Base-by-base conservation (phyloP, 1,140 invertebrate species). In the Apis cerana region DNA sequence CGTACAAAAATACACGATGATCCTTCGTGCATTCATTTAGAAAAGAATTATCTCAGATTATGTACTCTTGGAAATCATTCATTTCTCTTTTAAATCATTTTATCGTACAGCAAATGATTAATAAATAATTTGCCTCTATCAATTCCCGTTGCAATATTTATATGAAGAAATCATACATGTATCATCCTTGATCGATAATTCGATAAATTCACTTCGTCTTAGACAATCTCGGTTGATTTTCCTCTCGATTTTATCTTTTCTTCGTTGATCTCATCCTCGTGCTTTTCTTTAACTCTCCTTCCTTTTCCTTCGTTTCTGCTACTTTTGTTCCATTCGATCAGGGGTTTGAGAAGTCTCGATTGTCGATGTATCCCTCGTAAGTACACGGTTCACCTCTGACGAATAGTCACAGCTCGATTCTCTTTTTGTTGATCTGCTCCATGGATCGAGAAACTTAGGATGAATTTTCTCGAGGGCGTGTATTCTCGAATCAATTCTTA, bases 281-380 rank as follows among this genome's bases (percentile, higher is more conserved):
- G n/a, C 10, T 56, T 59, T 75, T 58, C n/a, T 23, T 13, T 52
- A 17, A 13, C n/a, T 23, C 69, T 23, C 33, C 21, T 17, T 27
- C 54, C 33, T 79, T 77, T 61, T n/a, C 15, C 27, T 54, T 69
- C 23, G 56, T n/a, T 75, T 80, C 58, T 70, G 27, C n/a, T 75
- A 82, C 75, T 70, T 70, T 77, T 68, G 75, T 82, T 77, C 58
- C 58, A 48, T 81, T 75, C 52, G 54, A 62, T 75, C 72, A n/a
- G n/a, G 79, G 48, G 33, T 27, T 33, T 43, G 43, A 54, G 52
- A 54, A 64, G 15, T 56, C 43, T 82, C 54, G 7, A 13, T 21
- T 64, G 62, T 61, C 59, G 65, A 82, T 82, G 68, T 56, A 68
- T 77, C 79, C 56, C 48, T 33, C 48, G 58, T 64, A 43, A 43